Base-by-base conservation (phyloP, 2,797 vertebrate genomes). In the Sciurus carolinensis region DNA sequence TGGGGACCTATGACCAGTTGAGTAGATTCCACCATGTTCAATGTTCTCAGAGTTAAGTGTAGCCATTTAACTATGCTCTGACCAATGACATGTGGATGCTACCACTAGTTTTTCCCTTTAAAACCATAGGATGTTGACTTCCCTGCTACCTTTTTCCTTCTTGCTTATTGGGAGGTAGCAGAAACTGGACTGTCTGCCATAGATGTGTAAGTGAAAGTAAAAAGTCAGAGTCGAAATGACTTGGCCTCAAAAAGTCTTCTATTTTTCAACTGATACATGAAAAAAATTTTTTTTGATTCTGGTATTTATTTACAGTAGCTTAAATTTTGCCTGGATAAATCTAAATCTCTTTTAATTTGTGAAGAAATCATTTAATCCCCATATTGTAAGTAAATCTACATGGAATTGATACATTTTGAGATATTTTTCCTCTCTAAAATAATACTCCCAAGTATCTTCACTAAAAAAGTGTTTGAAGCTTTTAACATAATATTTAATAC, bases 401-500 rank as follows among this genome's bases (percentile, higher is more conserved):
- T 20, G 50, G 28, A 76, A 92, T 47, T 50, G 2, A 42, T 89
- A 75, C 4, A 18, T 3, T 82, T 86, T 52, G 8, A 94, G 54
- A 8, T 91, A 39, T 67, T 92, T 92, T n/a, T 73, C 12, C 11
- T 72, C 22, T n/a, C 1, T 39, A 30, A 39, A 64, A 5, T 75
- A 88, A 67, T 39, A 95, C 88, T 84, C 13, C 13, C 20, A 66
- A n/a, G 5, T 87, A 11, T 76, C 28, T 79, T 87, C 4, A 87
- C 28, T 84, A 39, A 5, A 94, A 88, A 84, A 90, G 50, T 54
- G 82, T 47, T 88, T 57, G 69, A 84, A 91, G 17, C 5, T 90
- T 91, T 90, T 81, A 94, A 28, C 8, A 24, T 67, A 85, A 87
- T 57, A 85, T 93, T 94, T 93, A 95, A 39, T 18, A 71, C 87